A percentile compares a stretch with the other conserved stretches of the same genome.
Evolutionary conservation across 2,888 invertebrate genomes (phyloP).

Genomic region (Microchrysa polita): DNA sequence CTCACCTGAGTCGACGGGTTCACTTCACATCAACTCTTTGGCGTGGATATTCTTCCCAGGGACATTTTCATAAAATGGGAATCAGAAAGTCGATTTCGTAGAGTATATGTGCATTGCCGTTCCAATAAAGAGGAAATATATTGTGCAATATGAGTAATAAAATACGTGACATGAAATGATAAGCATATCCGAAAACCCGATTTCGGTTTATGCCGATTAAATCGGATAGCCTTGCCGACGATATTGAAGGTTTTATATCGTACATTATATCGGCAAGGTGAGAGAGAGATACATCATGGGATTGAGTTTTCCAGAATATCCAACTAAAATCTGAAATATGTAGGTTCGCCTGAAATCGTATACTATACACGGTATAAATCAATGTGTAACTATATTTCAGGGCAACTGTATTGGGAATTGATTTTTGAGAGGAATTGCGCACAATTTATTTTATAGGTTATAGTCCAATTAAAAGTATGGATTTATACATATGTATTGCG

Average conservation of each 20-base stretch:
- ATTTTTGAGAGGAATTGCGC: no score
- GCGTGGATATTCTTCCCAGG: no score
- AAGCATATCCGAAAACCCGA: slow-evolving; percentile 10
- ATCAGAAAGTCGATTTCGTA: background rate
- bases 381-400: no score
- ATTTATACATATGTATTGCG: no score
- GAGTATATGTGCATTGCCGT: slow-evolving; percentile 23
- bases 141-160: slow-evolving; percentile 43
- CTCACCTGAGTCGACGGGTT: no score
- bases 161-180: slow-evolving; percentile 44
- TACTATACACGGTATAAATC: no score
- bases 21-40: no score
- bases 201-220: slow-evolving; percentile 34
- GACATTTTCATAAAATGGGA: background rate
- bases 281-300: background rate
- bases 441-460: no score
- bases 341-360: no score
- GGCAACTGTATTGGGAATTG: no score
- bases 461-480: no score
- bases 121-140: slow-evolving; percentile 38
- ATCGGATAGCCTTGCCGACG: slow-evolving; percentile 35
- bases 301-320: background rate
- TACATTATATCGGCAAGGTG: background rate
- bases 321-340: no score
- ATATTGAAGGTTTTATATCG: background rate